Evolutionary conservation across 2,113 vertebrate species (phyloP).

Genomic region (Arvicanthis niloticus): DNA sequence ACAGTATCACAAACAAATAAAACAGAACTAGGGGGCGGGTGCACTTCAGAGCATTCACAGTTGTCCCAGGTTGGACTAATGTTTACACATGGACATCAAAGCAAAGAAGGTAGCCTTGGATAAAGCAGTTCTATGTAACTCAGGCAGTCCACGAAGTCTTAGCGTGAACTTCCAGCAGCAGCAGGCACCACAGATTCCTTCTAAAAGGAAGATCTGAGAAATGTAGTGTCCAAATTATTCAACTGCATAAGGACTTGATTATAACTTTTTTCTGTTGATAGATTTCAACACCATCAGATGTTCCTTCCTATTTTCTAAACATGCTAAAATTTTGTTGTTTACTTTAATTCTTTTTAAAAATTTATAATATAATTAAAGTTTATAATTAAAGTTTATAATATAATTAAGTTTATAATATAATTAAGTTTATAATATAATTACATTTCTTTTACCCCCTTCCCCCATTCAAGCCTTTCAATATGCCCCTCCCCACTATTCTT

Average conservation of each 20-base stretch:
- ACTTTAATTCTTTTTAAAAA: not conserved
- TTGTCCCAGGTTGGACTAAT: not conserved
- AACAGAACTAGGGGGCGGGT: not conserved
- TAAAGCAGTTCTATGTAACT: not conserved
- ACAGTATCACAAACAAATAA: not conserved
- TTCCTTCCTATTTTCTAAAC: conserved; percentile 1
- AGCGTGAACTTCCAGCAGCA: not conserved
- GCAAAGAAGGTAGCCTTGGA: not conserved
- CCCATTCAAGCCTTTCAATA: not conserved
- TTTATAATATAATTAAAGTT: no score
- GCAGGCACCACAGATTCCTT: not conserved
- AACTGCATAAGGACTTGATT: not conserved
- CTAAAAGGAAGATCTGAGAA: not conserved
- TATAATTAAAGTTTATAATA: not conserved
- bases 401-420: not conserved
- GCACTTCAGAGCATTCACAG: not conserved
- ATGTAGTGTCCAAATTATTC: not conserved
- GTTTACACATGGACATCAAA: not conserved
- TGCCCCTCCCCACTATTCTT: not conserved
- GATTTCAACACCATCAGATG: not conserved
- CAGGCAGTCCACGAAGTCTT: not conserved
- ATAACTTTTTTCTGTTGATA: not conserved
- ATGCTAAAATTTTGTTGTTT: conserved; percentile 28
- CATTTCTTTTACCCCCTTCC: not conserved
- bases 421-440: not conserved